phyloP scores from a whole-genome alignment of 2,113 vertebrate genomes.

The Leucopsar rothschildi region DNA sequence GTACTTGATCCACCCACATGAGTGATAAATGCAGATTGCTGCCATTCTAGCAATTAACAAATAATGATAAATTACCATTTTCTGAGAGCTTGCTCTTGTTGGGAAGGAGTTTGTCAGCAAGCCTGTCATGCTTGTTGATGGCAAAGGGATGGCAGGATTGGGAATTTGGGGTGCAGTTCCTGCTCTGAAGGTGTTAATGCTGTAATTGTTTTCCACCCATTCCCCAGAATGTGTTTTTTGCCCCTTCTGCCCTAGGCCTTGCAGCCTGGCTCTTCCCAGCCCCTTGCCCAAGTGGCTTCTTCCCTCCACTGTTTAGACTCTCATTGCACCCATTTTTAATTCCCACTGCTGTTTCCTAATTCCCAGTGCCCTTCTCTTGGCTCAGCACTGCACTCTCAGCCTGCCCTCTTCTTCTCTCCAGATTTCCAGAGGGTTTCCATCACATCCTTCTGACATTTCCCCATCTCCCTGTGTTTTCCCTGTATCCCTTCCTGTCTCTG shows the following conservation, averaged over 20 bases:
- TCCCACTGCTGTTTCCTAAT: not conserved
- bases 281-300: not conserved
- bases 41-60: slow-evolving; percentile 5
- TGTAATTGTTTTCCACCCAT: not conserved
- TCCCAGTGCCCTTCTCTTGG: not conserved
- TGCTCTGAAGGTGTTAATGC: not conserved
- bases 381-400: not conserved
- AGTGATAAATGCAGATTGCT: not conserved
- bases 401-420: not conserved
- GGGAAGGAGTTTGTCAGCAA: not conserved
- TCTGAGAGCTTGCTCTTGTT: not conserved
- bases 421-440: not conserved
- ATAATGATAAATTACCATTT: not conserved
- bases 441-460: not conserved
- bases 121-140: not conserved
- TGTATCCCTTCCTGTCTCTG: not conserved
- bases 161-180: not conserved
- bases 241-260: not conserved
- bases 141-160: not conserved
- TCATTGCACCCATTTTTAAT: not conserved
- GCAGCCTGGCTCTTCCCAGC: not conserved
- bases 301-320: not conserved
- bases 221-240: not conserved
- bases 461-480: not conserved
- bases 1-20: not conserved